Percentiles rank a stretch among this genome's conserved stretches.
Conservation (phyloP, 2,888 invertebrate genomes). For the Rhagonycha fulva region DNA sequence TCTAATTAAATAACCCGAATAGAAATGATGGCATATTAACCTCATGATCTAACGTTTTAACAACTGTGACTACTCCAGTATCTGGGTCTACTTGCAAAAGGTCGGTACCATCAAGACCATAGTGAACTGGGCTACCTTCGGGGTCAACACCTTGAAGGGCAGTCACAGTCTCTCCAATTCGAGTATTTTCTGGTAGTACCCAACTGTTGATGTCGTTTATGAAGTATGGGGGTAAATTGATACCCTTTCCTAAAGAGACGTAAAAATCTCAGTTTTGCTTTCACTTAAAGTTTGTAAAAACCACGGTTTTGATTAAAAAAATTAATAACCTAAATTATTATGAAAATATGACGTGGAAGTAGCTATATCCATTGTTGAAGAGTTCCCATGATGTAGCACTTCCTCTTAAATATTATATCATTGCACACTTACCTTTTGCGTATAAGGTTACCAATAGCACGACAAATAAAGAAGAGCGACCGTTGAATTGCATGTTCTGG, state of each 20-base stretch:
- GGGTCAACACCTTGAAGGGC: slow-evolving; percentile 80
- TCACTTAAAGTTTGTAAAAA: background rate
- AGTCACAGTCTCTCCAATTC: slow-evolving; percentile 79
- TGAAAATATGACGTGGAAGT: background rate
- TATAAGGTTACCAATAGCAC: background rate
- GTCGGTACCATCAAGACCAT: slow-evolving; percentile 79
- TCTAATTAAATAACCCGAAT: background rate
- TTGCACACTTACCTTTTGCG: background rate
- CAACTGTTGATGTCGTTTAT: slow-evolving; percentile 77
- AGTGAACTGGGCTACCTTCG: slow-evolving; percentile 73
- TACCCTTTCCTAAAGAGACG: slow-evolving; percentile 47
- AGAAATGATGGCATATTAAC: slow-evolving; percentile 51
- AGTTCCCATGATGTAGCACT: background rate
- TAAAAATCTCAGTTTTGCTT: background rate
- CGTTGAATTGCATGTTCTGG: background rate
- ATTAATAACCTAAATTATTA: background rate
- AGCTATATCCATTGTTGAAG: background rate
- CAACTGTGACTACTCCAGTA: slow-evolving; percentile 79
- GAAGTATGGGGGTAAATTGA: slow-evolving; percentile 75
- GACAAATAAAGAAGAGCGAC: background rate
- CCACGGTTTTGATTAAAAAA: background rate
- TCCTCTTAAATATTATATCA: background rate
- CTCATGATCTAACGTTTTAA: slow-evolving; percentile 82
- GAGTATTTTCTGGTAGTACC: slow-evolving; percentile 77
- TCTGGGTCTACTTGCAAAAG: slow-evolving; percentile 76